Conservation (phyloP, 2,888 invertebrate species). For the Megamerina dolium region DNA sequence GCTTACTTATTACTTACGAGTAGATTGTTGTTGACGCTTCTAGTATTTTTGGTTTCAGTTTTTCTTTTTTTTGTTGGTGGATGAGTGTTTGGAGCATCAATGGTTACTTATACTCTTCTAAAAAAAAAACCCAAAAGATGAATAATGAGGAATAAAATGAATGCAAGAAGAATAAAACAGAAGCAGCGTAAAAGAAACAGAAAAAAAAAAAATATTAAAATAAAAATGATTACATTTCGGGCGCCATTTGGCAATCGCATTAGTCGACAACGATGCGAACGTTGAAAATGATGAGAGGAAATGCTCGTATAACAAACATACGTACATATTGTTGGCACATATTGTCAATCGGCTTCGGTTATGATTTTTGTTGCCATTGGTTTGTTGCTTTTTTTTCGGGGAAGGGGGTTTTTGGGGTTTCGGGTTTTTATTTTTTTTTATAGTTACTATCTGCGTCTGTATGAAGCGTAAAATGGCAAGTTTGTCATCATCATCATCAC, state of each 20-base stretch:
- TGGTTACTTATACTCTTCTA: background rate
- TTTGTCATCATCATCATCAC: background rate
- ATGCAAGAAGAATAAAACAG: too few species aligned
- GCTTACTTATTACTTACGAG: too few species aligned
- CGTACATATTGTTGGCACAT: too few species aligned
- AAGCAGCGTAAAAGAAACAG: too few species aligned
- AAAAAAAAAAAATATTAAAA: background rate
- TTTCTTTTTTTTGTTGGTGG: background rate
- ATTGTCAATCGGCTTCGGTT: too few species aligned
- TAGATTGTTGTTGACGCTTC: background rate
- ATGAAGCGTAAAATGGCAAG: too few species aligned
- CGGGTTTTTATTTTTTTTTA: background rate
- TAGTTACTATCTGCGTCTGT: constrained; percentile 1
- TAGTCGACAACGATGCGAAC: too few species aligned
- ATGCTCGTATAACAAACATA: too few species aligned
- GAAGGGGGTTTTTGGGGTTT: too few species aligned
- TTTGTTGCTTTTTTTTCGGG: too few species aligned
- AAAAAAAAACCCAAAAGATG: background rate
- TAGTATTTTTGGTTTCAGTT: background rate
- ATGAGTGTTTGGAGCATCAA: background rate
- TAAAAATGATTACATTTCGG: constrained; percentile 7
- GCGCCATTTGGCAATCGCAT: constrained; percentile 32
- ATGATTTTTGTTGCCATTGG: constrained; percentile 9
- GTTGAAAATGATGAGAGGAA: too few species aligned
- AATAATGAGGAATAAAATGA: background rate